These are phyloP conservation scores for Plecotus auritus DNA, from an alignment of 2,113 vertebrate species.

Conservation along the genomic window DNA sequence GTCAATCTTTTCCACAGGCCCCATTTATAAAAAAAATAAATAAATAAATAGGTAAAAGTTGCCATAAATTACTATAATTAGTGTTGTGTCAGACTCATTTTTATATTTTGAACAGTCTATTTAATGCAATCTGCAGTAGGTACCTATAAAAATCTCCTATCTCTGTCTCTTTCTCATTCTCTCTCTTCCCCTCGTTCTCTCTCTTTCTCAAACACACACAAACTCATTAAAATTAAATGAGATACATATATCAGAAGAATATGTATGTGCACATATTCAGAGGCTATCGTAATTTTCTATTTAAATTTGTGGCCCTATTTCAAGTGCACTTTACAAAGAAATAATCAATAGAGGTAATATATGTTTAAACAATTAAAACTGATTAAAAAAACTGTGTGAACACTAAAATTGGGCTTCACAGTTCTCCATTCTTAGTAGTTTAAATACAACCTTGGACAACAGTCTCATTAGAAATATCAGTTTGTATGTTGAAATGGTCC, in stretches of 20 bases:
- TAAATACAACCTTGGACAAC: not conserved
- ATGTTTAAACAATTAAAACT: not conserved
- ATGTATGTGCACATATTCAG: not conserved
- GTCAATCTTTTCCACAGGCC: not conserved
- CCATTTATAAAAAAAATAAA: not conserved
- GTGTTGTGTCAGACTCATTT: not conserved
- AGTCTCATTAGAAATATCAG: not conserved
- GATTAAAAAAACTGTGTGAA: not conserved
- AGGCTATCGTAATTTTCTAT: not conserved
- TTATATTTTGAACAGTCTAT: not conserved
- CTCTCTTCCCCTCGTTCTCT: not conserved
- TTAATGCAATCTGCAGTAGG: not conserved
- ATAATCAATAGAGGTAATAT: not conserved
- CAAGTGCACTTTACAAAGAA: not conserved
- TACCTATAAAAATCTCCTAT: not conserved
- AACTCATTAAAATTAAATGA: not conserved
- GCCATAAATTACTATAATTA: not conserved
- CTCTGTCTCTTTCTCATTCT: not conserved
- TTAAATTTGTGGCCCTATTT: not conserved
- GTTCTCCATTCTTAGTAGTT: not conserved
- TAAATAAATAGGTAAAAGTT: not conserved
- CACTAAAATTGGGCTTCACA: not conserved
- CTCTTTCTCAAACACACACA: not conserved
- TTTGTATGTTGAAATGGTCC: not conserved
- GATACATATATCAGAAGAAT: not conserved